phyloP scores from a whole-genome alignment of 2,113 vertebrate genomes.

The Gymnobelideus leadbeateri region DNA sequence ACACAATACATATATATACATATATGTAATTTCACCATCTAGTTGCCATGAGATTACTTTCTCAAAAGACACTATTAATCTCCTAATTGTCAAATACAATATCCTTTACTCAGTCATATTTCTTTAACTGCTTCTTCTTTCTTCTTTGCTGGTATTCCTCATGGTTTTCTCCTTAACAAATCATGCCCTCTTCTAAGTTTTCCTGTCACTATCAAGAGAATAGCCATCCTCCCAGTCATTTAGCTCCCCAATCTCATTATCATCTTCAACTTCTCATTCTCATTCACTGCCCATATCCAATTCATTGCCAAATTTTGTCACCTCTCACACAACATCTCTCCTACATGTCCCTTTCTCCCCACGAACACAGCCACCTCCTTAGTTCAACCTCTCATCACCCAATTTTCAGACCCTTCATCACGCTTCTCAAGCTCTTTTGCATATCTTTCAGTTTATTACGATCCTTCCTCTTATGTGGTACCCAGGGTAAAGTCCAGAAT shows the following conservation, averaged over 20 bases:
- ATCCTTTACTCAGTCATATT: background rate
- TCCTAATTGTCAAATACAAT: background rate
- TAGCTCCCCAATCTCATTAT: background rate
- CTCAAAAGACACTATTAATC: background rate
- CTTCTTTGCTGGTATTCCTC: background rate
- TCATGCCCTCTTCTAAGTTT: background rate
- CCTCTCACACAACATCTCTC: background rate
- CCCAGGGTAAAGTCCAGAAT: background rate
- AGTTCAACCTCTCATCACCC: background rate
- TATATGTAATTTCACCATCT: background rate
- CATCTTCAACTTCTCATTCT: background rate
- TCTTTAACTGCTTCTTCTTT: background rate
- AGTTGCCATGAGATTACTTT: background rate
- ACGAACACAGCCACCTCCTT: background rate
- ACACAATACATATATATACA: too few relatives aligned
- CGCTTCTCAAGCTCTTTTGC: background rate
- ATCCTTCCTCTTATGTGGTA: background rate
- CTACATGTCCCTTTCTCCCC: background rate
- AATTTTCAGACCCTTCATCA: background rate
- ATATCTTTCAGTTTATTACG: background rate
- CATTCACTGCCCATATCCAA: background rate
- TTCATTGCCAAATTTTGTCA: background rate
- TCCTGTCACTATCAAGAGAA: background rate
- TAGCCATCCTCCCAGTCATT: background rate
- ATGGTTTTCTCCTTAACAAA: background rate